Conservation (phyloP, 64 coral and sea anemone genomes). For the Astreopora myriophthalma region DNA sequence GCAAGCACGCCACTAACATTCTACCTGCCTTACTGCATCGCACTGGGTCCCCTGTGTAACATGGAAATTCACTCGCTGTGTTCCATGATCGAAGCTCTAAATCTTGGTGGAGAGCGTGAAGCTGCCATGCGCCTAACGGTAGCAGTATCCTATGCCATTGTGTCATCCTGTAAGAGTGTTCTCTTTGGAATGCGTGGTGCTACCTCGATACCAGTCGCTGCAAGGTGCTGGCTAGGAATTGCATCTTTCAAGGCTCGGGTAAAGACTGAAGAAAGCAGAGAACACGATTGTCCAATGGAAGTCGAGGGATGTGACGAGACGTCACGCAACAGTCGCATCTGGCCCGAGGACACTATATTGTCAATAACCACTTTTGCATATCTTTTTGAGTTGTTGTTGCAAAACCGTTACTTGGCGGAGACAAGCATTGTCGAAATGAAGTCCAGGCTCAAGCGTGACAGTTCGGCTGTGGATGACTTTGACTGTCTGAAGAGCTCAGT, state of each 20-base stretch:
- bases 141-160: not conserved
- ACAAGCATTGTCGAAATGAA: slow-evolving; percentile 42
- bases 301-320: not conserved
- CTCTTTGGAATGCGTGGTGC: not conserved
- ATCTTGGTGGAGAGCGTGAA: not conserved
- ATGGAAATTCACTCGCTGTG: slow-evolving; percentile 50
- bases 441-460: not conserved
- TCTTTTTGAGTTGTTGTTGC: slow-evolving; percentile 52
- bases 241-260: not conserved
- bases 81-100: slow-evolving; percentile 52
- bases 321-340: not conserved
- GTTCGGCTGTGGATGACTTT: not conserved
- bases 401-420: slow-evolving; percentile 23
- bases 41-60: not conserved
- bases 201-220: not conserved
- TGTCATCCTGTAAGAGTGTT: slow-evolving; percentile 7
- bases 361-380: slow-evolving; percentile 63
- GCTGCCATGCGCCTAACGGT: slow-evolving; percentile 36
- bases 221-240: slow-evolving; percentile 4
- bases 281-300: not conserved
- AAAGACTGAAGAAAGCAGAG: not conserved
- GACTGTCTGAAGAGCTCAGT: not conserved
- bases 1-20: not conserved
- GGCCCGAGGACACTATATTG: slow-evolving; percentile 71
- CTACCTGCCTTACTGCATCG: slow-evolving; percentile 29